phyloP scores from a whole-genome alignment of 2,113 vertebrate species.

The Sebastes schlegelii region DNA sequence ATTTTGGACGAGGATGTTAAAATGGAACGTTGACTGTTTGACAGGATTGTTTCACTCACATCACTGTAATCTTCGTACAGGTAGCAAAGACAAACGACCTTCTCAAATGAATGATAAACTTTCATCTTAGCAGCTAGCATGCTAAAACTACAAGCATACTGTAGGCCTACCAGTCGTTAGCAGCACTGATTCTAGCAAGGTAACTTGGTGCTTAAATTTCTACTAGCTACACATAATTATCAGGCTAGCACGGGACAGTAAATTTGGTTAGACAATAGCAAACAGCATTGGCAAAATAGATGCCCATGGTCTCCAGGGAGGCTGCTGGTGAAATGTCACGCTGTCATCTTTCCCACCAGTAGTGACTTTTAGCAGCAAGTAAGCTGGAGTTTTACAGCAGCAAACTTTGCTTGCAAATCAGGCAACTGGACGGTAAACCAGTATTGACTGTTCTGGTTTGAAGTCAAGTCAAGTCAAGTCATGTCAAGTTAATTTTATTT shows the following conservation, averaged over 20 bases:
- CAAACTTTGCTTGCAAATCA: not conserved
- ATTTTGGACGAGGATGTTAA: not conserved
- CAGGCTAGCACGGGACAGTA: not conserved
- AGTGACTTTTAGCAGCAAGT: not conserved
- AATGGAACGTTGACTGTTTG: not conserved
- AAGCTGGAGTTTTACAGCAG: constrained; percentile 27
- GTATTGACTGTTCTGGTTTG: not conserved
- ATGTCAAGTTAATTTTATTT: too few relatives aligned
- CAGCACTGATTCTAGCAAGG: not conserved
- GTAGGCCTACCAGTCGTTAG: not conserved
- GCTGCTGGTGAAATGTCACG: constrained; percentile 29
- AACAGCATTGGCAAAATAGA: not conserved
- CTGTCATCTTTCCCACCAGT: constrained; percentile 5
- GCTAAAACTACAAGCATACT: constrained; percentile 16
- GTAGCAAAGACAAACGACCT: not conserved
- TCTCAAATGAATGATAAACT: not conserved
- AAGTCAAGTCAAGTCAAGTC: too few relatives aligned
- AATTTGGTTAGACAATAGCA: not conserved
- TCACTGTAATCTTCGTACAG: not conserved
- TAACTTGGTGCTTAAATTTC: not conserved
- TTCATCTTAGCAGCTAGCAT: constrained; percentile 9
- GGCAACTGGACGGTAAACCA: not conserved
- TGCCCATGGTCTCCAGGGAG: constrained; percentile 13
- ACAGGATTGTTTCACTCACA: not conserved
- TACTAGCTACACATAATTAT: not conserved